Conservation (phyloP, 1,140 invertebrate species). For the Thaumatotibia leucotreta region DNA sequence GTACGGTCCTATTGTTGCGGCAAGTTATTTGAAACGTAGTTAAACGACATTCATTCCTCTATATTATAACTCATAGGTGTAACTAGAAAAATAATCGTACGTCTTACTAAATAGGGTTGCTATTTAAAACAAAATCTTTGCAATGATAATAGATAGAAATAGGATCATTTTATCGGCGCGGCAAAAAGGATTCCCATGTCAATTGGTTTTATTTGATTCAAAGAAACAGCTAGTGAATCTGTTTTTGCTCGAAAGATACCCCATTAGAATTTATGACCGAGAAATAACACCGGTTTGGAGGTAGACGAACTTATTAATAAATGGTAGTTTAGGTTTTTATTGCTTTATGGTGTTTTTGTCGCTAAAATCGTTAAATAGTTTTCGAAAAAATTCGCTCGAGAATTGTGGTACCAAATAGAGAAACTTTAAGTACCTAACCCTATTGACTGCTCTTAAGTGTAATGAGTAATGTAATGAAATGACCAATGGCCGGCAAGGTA, state of each 20-base stretch:
- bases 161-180: slow-evolving; percentile 42
- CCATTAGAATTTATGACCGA: slow-evolving; percentile 22
- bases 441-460: too few relatives aligned
- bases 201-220: slow-evolving; percentile 42
- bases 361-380: not conserved
- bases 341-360: not conserved
- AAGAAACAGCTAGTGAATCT: slow-evolving; percentile 33
- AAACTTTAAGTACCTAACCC: too few relatives aligned
- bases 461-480: too few relatives aligned
- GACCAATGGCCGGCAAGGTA: too few relatives aligned
- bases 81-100: slow-evolving; percentile 8
- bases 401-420: not conserved
- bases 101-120: not conserved
- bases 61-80: not conserved
- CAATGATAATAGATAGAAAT: not conserved
- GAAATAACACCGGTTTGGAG: not conserved
- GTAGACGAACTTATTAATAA: slow-evolving; percentile 1
- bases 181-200: slow-evolving; percentile 52
- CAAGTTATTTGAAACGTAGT: not conserved
- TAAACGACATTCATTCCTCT: not conserved
- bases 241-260: slow-evolving; percentile 21
- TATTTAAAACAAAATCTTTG: not conserved
- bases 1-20: not conserved
- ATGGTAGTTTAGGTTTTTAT: not conserved
- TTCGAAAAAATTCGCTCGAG: not conserved